Evolutionary conservation across 2,113 vertebrate species (phyloP).

Genomic region (Poeciliopsis prolifica): DNA sequence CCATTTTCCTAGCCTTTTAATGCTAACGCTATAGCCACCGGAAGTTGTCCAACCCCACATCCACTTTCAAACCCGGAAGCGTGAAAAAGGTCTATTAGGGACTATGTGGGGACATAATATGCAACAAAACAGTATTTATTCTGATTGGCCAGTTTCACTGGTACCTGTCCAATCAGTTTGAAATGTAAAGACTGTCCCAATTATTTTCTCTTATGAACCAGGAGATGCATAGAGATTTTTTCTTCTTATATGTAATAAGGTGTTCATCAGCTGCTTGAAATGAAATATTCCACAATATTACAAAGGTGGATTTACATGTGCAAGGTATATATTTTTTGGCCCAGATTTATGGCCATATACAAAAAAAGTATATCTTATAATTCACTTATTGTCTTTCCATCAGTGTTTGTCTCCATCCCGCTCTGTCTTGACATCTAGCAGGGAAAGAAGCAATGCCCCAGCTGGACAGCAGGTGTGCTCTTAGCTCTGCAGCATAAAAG

Average conservation of each 20-base stretch:
- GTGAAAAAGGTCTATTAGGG: neutral
- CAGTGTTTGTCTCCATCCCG: neutral
- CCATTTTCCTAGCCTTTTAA: too few species aligned
- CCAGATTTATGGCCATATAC: neutral
- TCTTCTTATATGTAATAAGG: neutral
- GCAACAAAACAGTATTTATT: too few species aligned
- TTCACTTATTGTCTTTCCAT: neutral
- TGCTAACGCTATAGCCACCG: too few species aligned
- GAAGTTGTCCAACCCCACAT: too few species aligned
- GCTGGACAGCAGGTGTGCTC: constrained; percentile 74
- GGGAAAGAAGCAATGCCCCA: constrained; percentile 60
- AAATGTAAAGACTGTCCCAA: neutral
- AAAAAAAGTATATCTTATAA: neutral
- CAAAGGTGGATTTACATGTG: neutral
- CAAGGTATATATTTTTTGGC: neutral
- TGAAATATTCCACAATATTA: neutral
- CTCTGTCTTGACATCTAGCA: neutral
- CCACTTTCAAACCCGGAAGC: too few species aligned
- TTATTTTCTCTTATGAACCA: neutral
- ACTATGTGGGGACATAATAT: neutral
- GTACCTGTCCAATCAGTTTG: neutral
- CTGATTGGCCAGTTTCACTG: neutral
- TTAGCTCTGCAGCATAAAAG: constrained; percentile 71
- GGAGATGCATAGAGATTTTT: neutral
- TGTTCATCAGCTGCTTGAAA: neutral